Percentiles rank a stretch among this genome's conserved stretches.
These are phyloP conservation scores for Menidia beryllina DNA, from an alignment of 2,113 vertebrate species.

Conservation along the genomic window DNA sequence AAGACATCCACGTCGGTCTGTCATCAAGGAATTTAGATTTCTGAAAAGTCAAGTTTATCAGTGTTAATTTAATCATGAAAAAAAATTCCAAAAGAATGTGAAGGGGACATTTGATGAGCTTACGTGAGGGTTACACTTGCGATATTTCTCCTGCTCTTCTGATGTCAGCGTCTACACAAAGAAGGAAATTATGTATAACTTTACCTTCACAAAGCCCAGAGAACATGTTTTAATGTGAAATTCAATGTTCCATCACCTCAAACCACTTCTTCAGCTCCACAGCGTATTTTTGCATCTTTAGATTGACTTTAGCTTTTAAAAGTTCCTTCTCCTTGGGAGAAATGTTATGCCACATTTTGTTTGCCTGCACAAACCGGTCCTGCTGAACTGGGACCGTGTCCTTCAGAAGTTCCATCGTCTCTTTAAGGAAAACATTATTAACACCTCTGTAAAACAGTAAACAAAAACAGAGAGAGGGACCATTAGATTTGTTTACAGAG, in stretches of 20 bases:
- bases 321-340: neutral
- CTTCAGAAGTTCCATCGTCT: slow-evolving; percentile 24
- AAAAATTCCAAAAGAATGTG: neutral
- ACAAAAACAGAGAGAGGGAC: neutral
- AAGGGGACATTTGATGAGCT: neutral
- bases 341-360: slow-evolving; percentile 6
- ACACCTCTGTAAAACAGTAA: slow-evolving; percentile 13
- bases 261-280: slow-evolving; percentile 51
- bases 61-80: neutral
- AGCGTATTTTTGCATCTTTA: neutral
- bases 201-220: neutral
- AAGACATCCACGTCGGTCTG: neutral
- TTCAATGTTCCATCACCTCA: slow-evolving; percentile 32
- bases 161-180: slow-evolving; percentile 30
- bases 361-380: neutral
- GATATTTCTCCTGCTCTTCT: slow-evolving; percentile 25
- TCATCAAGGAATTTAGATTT: slow-evolving; percentile 5
- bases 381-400: neutral
- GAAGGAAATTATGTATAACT: neutral
- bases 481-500: neutral
- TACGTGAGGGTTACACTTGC: slow-evolving; percentile 4
- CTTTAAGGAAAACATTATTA: neutral
- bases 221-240: neutral
- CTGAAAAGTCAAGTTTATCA: slow-evolving; percentile 37
- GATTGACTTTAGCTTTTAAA: neutral